Percentiles rank a stretch among this genome's conserved stretches.
Conservation (phyloP, 1,140 invertebrate species). For the Drosophila sturtevanti region DNA sequence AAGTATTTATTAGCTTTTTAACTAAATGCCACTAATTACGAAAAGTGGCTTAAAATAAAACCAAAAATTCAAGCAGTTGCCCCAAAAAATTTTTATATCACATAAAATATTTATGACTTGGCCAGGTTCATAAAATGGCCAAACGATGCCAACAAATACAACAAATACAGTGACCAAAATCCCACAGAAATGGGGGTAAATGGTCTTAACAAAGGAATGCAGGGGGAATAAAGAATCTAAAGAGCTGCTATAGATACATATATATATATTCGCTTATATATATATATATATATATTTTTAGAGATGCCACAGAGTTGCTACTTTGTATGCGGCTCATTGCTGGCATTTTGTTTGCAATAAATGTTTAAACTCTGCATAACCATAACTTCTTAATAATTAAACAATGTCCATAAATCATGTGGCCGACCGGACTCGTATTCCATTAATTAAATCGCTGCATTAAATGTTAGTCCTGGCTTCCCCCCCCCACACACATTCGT, state of each 20-base stretch:
- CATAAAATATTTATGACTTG: slow-evolving; percentile 76
- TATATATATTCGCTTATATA: not conserved
- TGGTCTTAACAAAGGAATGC: not conserved
- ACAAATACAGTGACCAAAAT: slow-evolving; percentile 19
- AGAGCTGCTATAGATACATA: slow-evolving; percentile 5
- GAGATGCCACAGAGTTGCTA: slow-evolving; percentile 3
- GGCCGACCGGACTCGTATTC: slow-evolving; percentile 33
- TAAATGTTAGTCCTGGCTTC: slow-evolving; percentile 40
- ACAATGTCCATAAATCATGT: slow-evolving; percentile 61
- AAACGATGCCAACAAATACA: slow-evolving; percentile 22
- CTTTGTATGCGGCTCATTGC: slow-evolving; percentile 66
- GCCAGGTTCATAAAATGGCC: slow-evolving; percentile 58
- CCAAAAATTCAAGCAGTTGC: slow-evolving; percentile 9
- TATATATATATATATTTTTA: not conserved
- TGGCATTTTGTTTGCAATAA: slow-evolving; percentile 70
- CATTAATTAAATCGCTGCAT: slow-evolving; percentile 72
- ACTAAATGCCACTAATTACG: slow-evolving; percentile 74
- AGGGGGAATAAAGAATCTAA: not conserved
- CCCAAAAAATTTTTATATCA: slow-evolving; percentile 61
- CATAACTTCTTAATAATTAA: slow-evolving; percentile 80
- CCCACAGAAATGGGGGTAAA: slow-evolving; percentile 48
- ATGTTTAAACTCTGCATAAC: slow-evolving; percentile 78
- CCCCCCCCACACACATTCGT: not conserved
- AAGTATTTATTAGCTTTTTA: slow-evolving; percentile 73
- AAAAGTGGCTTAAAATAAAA: slow-evolving; percentile 56